Base-by-base conservation (phyloP, 2,888 invertebrate species). In the Acanthoscelides obtectus region DNA sequence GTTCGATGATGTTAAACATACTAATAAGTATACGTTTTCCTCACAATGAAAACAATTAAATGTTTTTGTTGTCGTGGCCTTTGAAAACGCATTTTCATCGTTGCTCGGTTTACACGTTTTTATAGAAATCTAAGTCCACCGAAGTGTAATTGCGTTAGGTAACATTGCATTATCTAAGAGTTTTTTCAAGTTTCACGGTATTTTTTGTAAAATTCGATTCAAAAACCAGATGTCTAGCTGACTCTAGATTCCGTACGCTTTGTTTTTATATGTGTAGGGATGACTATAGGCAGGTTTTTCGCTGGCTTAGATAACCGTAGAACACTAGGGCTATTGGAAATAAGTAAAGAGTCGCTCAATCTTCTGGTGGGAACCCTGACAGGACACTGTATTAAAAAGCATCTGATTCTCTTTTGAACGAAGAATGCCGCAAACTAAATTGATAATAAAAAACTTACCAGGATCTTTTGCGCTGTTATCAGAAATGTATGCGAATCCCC, bases 381-480 rank as follows among this genome's bases (percentile, higher is more conserved):
- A n/a, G n/a, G n/a, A n/a, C n/a, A n/a, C n/a, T n/a, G n/a, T n/a
- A n/a, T n/a, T n/a, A n/a, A n/a, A n/a, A n/a, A n/a, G n/a, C n/a
- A n/a, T n/a, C n/a, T n/a, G n/a, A n/a, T n/a, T n/a, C n/a, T n/a
- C n/a, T 12, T 63, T 63, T 63, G 12, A 63, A 63, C 63, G 17
- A 63, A 63, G 12, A 63, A 63, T 12, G 8, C 17, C 17, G 17
- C 17, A 12, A 63, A 63, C 63, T 63, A 12, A 63, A 12, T 63
- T 63, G 8, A 12, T 64, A 63, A 74, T n/a, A n/a, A 25, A 25
- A 25, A 25, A 12, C 45, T 78, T 89, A 72, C 92, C 93, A 5
- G 93, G 92, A 84, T 92, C 91, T 0, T 86, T 85, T 0, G 87
- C 88, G 80, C 90, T 90, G 79, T 90, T 91, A 83, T 93, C 93